These are phyloP conservation scores for Labeo rohita DNA, from an alignment of 2,113 vertebrate genomes.

Conservation along the genomic window DNA sequence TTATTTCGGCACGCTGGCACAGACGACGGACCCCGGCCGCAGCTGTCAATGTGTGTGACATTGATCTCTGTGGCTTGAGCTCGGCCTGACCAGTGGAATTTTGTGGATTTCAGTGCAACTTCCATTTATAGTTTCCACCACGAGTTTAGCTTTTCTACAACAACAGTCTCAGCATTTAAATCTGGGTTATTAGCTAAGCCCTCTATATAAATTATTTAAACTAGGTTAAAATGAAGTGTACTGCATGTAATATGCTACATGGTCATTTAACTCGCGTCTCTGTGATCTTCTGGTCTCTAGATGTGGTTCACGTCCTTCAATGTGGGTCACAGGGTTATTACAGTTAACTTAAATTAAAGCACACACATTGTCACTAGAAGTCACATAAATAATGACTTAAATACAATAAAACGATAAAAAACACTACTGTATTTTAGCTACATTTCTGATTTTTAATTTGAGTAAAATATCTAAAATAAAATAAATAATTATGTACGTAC, in stretches of 20 bases:
- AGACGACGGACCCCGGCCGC: slow-evolving; percentile 17
- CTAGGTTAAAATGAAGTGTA: background rate
- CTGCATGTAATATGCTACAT: background rate
- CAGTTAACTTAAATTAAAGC: background rate
- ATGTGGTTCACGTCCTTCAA: background rate
- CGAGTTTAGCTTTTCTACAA: slow-evolving; percentile 11
- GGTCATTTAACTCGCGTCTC: background rate
- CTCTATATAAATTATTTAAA: background rate
- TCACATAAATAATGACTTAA: background rate
- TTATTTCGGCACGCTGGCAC: slow-evolving; percentile 55
- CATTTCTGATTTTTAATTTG: background rate
- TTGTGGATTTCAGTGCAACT: slow-evolving; percentile 35
- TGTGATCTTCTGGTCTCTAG: background rate
- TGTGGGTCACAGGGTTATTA: background rate
- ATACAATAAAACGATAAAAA: background rate
- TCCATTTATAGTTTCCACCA: slow-evolving; percentile 37
- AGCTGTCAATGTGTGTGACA: slow-evolving; percentile 52
- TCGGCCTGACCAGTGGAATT: slow-evolving; percentile 47
- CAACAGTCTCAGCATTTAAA: background rate
- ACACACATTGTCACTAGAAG: background rate
- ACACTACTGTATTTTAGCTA: background rate
- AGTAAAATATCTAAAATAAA: background rate
- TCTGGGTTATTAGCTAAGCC: background rate
- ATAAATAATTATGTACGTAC: background rate
- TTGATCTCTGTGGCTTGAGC: slow-evolving; percentile 43